Evolutionary conservation across 1,140 invertebrate genomes (phyloP), one percentile per base, ranked within the genome.

Genomic region (Cotesia glomerata): DNA sequence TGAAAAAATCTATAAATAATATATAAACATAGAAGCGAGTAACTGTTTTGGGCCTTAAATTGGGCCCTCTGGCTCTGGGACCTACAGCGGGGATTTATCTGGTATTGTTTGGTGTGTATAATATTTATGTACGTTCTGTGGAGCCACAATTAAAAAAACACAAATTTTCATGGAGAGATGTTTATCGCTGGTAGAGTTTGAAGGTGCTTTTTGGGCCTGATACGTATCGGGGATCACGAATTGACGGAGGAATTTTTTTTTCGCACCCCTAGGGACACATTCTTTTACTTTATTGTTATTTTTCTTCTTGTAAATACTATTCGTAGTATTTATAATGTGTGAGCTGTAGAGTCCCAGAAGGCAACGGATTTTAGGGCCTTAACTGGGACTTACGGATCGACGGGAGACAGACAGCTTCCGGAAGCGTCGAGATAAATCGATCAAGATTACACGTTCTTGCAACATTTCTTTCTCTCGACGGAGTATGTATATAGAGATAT

Each of bases 401-500:
- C 71, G 68, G 74, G 74, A 77, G 78, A 85, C 80, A 78, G 75
- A 84, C 80, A 83, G 80, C 82, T 87, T 86, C 82, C 85, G 85
- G 85, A 86, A 86, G 77, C 80, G 77, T 74, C 70, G 76, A 86
- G 79, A 85, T 86, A 80, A 80, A 78, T 81, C 76, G 75, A 54
- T 36, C 64, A 72, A 81, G 79, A 82, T 82, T 78, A 77, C 52
- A 64, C 35, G 51, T 7, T 18, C 65, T 54, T 71, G 61, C 49
- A 52, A 26, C 45, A 63, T 49, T 49, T 62, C 49, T 64, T 56
- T 64, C 51, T 35, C 45, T 61, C 63, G 26, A 56, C 32, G 26
- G 13, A 35, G 7, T 49, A 45, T 64, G 52, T 62, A 65, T 64
- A 45, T 56, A 71, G 69, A 71, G 65, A 49, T 71, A 26, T 34